Evolutionary conservation across 1,140 invertebrate genomes (phyloP).

Genomic region (Mycetomoellerius zeteki): DNA sequence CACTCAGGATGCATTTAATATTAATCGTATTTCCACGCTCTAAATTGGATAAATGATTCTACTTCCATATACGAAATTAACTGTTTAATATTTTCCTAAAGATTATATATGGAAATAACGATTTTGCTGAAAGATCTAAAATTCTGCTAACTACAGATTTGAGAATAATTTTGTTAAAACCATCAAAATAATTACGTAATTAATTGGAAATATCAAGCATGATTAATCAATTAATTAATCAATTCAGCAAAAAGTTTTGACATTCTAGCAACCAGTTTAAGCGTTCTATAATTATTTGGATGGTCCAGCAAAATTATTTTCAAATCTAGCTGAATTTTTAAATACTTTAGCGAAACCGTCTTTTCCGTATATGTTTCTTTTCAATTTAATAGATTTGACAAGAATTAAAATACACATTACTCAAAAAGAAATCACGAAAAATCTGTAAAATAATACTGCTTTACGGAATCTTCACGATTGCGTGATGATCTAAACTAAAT

Average conservation of each 20-base stretch:
- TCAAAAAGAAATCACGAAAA: background rate
- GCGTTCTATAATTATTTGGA: no score
- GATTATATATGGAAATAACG: background rate
- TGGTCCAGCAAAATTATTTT: no score
- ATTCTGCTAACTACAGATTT: no score
- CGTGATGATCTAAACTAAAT: slow-evolving; percentile 7
- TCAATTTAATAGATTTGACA: background rate
- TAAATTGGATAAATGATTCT: background rate
- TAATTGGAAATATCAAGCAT: no score
- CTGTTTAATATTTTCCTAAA: background rate
- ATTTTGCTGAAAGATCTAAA: no score
- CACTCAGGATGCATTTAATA: background rate
- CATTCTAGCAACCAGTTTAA: no score
- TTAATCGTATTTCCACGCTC: background rate
- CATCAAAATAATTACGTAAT: no score
- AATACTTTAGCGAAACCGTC: no score
- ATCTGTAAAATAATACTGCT: background rate
- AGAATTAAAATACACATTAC: background rate
- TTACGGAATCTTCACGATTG: background rate
- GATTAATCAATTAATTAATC: no score
- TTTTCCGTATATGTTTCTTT: background rate
- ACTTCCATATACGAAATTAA: background rate
- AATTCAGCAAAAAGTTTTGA: no score
- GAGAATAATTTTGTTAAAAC: no score
- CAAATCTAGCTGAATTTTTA: no score